phyloP scores from a whole-genome alignment of 2,113 vertebrate species.

The Nansenia antarctica region DNA sequence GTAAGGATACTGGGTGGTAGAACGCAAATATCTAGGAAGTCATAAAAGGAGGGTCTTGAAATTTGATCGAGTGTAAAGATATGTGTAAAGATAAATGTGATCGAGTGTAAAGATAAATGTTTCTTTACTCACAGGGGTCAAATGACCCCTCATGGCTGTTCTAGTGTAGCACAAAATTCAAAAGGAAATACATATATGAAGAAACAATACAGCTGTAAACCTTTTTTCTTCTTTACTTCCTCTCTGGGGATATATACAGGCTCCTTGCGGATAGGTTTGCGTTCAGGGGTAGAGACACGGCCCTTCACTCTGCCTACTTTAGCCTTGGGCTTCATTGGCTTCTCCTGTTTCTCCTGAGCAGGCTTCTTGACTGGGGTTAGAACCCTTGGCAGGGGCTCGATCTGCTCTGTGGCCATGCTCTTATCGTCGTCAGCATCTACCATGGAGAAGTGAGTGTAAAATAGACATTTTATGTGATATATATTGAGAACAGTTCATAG shows the following conservation, averaged over 20 bases:
- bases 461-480: too few relatives aligned
- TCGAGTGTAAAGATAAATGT: too few relatives aligned
- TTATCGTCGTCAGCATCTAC: constrained; percentile 89
- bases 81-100: too few relatives aligned
- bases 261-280: constrained; percentile 92
- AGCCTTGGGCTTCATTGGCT: constrained; percentile 87
- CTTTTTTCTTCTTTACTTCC: constrained; percentile 99
- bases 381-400: constrained; percentile 88
- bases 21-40: too few relatives aligned
- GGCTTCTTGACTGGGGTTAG: constrained; percentile 75
- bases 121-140: too few relatives aligned
- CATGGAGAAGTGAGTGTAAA: not conserved
- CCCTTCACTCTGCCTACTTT: constrained; percentile 85
- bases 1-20: too few relatives aligned
- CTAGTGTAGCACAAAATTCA: too few relatives aligned
- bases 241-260: constrained; percentile 90
- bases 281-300: constrained; percentile 93
- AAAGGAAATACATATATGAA: not conserved
- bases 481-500: not conserved
- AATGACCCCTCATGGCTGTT: too few relatives aligned
- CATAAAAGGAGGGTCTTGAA: too few relatives aligned
- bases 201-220: constrained; percentile 71
- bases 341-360: constrained; percentile 74
- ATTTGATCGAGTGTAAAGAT: too few relatives aligned
- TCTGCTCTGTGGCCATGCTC: constrained; percentile 93